Evolutionary conservation across 2,888 invertebrate genomes (phyloP).

Genomic region (Creontiades dilutus): DNA sequence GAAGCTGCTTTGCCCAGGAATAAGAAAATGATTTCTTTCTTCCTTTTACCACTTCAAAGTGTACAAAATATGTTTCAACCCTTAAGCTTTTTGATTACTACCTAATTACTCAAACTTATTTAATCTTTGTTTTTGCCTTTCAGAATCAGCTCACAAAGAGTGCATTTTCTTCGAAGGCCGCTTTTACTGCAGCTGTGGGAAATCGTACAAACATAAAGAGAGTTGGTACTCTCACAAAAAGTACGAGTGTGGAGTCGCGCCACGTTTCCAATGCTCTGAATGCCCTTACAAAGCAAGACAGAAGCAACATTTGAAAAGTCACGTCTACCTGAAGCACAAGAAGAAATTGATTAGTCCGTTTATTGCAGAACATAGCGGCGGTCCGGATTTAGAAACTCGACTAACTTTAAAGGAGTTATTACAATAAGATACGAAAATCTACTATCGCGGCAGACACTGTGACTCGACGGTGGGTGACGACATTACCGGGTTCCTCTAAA

Average conservation of each 20-base stretch:
- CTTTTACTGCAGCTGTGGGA: constrained; percentile 15
- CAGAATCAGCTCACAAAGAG: neutral
- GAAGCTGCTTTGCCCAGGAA: too few species aligned
- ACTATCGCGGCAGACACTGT: neutral
- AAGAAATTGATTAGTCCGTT: neutral
- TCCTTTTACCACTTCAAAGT: too few species aligned
- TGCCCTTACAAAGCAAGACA: constrained; percentile 75
- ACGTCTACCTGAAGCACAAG: constrained; percentile 61
- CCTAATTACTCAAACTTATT: too few species aligned
- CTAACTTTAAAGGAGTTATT: neutral
- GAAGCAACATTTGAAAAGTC: constrained; percentile 73
- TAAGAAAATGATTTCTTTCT: too few species aligned
- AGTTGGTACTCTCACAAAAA: constrained; percentile 65
- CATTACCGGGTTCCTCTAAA: too few species aligned
- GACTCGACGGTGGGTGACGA: too few species aligned
- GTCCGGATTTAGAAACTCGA: neutral
- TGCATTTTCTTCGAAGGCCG: neutral
- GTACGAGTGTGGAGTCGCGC: constrained; percentile 76
- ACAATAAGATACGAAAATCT: neutral
- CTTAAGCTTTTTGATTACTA: too few species aligned
- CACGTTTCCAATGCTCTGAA: constrained; percentile 74
- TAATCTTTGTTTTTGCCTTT: neutral
- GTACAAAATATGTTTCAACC: too few species aligned
- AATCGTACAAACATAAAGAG: constrained; percentile 24
- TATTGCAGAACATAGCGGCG: neutral